phyloP scores from a whole-genome alignment of 2,797 vertebrate genomes.

The Sebastes vulpes region DNA sequence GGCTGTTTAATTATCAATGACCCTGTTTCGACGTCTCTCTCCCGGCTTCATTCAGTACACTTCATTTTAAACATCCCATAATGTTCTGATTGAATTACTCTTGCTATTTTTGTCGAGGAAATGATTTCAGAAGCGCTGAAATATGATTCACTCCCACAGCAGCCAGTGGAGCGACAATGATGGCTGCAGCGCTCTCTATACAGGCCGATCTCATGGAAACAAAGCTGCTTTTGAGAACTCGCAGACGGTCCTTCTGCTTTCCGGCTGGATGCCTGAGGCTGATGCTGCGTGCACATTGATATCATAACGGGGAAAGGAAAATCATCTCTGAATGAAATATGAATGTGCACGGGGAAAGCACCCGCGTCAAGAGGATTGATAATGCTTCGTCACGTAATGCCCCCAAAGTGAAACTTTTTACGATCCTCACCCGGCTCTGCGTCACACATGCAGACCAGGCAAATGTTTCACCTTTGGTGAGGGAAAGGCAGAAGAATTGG shows the following conservation, averaged over 20 bases:
- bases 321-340: too few relatives aligned
- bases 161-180: constrained; percentile 29
- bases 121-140: constrained; percentile 49
- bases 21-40: constrained; percentile 63
- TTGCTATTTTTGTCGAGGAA: constrained; percentile 66
- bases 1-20: constrained; percentile 78
- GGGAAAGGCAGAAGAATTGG: neutral
- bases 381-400: too few relatives aligned
- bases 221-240: neutral
- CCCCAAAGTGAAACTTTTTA: too few relatives aligned
- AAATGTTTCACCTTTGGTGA: neutral
- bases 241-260: too few relatives aligned
- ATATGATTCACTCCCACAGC: constrained; percentile 50
- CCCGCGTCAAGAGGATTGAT: too few relatives aligned
- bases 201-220: neutral
- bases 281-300: too few relatives aligned
- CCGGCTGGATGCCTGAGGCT: too few relatives aligned
- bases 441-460: too few relatives aligned
- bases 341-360: too few relatives aligned
- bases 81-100: constrained; percentile 59
- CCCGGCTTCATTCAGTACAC: constrained; percentile 33
- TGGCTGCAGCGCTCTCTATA: neutral
- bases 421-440: too few relatives aligned
- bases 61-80: constrained; percentile 64
- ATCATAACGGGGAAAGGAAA: too few relatives aligned